Percentiles rank a stretch among this genome's conserved stretches.
These are phyloP conservation scores for Hyppa rectilinea DNA, from an alignment of 2,888 invertebrate genomes.

Conservation along the genomic window DNA sequence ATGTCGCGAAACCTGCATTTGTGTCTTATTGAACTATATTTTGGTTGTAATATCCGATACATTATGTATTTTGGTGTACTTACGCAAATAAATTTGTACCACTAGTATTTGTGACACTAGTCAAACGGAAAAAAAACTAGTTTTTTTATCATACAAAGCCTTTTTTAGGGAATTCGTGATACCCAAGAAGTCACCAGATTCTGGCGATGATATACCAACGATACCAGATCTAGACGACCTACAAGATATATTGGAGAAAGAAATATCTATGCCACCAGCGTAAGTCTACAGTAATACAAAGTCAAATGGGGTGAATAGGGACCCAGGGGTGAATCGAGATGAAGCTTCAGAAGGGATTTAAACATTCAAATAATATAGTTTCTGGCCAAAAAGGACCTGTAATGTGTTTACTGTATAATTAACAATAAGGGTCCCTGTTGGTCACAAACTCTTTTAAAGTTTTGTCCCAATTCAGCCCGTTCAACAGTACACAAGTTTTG, in stretches of 20 bases:
- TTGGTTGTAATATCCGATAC: not conserved
- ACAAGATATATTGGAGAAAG: slow-evolving; percentile 86
- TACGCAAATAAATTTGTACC: not conserved
- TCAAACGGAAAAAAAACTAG: not conserved
- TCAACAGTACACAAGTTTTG: not conserved
- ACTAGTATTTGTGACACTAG: too few species aligned
- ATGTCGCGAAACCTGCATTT: too few species aligned
- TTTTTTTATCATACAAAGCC: not conserved
- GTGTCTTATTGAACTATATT: not conserved
- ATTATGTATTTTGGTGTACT: not conserved
- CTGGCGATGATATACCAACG: slow-evolving; percentile 87
- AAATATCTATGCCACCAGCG: slow-evolving; percentile 82
- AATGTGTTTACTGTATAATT: too few species aligned
- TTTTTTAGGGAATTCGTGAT: slow-evolving; percentile 83
- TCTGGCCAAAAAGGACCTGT: too few species aligned
- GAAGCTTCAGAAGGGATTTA: too few species aligned
- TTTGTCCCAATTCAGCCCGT: too few species aligned
- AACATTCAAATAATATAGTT: too few species aligned
- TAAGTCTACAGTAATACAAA: slow-evolving; percentile 70
- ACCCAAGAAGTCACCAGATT: slow-evolving; percentile 85
- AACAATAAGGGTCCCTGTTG: too few species aligned
- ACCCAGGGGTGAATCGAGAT: too few species aligned
- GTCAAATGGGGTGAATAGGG: too few species aligned
- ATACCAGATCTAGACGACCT: slow-evolving; percentile 88
- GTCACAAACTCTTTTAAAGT: too few species aligned